Base-by-base conservation (phyloP, 2,797 vertebrate species). In the Sylvilagus floridanus region DNA sequence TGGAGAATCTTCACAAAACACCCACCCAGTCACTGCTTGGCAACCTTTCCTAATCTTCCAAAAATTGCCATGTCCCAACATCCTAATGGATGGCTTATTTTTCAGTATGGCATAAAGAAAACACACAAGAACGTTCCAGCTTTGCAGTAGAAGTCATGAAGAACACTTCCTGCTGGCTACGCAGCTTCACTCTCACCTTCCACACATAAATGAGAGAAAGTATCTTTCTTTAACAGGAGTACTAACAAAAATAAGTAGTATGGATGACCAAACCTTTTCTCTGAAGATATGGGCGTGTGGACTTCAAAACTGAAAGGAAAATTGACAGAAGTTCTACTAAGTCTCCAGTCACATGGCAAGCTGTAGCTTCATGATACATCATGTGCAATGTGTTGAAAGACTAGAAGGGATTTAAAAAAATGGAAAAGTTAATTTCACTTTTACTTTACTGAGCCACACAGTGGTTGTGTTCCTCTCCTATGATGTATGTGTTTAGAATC, bases 321-420 rank as follows among this genome's bases (percentile, higher is more conserved):
- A 99, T 99, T 95, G 99, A 99, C 68, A 99, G 98, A 98, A 99
- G 99, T 98, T 99, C 99, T 94, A 99, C 99, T 93, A 99, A 98
- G 98, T 99, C 99, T 92, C 99, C 99, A 24, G 99, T 99, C 96
- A 99, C 99, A 9, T 99, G 99, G 97, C 99, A 99, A 28, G 99
- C 99, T 42, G 99, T 99, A 35, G 99, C 99, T 98, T 99, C 99
- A 2, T 99, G 99, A 98, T 99, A 99, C 99, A 99, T 99, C 99
- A 99, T 99, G 98, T 99, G 99, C 96, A 99, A 98, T 0, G 99
- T 99, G 98, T 99, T 99, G 98, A 99, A 99, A 37, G 99, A 99
- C 99, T 99, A 96, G 0, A 85, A 93, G 92, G 83, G 30, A 95
- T 96, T 77, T 30, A 50, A 95, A 95, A 94, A 75, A 92, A 96